phyloP scores from a whole-genome alignment of 2,888 invertebrate species.

The Serrognathus titanus region DNA sequence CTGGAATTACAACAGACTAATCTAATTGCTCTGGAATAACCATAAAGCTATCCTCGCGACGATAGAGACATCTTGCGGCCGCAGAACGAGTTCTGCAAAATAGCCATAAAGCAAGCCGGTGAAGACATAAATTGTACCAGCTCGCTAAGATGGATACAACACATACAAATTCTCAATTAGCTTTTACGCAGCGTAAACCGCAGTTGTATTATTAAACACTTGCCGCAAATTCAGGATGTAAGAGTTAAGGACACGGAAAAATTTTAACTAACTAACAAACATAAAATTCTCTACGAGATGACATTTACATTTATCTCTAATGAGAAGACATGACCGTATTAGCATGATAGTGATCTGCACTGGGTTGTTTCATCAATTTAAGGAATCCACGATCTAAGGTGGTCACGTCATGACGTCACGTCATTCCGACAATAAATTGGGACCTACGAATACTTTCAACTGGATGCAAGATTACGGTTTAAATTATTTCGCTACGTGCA shows the following conservation, averaged over 20 bases:
- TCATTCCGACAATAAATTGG: conserved; percentile 17
- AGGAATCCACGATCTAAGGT: conserved; percentile 27
- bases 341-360: conserved; percentile 38
- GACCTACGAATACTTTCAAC: neutral
- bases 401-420: conserved; percentile 29
- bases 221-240: no score
- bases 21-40: conserved; percentile 50
- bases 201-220: conserved; percentile 28
- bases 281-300: neutral
- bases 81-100: conserved; percentile 47
- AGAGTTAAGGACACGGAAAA: neutral
- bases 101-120: conserved; percentile 49
- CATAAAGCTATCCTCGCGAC: conserved; percentile 48
- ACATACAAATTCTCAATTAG: conserved; percentile 50
- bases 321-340: conserved; percentile 37
- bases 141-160: conserved; percentile 41
- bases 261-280: neutral
- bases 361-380: conserved; percentile 26
- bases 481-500: neutral
- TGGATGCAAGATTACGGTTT: neutral
- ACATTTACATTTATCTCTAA: conserved; percentile 41
- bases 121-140: conserved; percentile 45
- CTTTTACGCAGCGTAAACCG: conserved; percentile 28
- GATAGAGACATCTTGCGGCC: conserved; percentile 51
- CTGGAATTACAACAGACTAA: conserved; percentile 48